Conservation (phyloP, 2,797 vertebrate genomes). For the Enteromius radiatus region DNA sequence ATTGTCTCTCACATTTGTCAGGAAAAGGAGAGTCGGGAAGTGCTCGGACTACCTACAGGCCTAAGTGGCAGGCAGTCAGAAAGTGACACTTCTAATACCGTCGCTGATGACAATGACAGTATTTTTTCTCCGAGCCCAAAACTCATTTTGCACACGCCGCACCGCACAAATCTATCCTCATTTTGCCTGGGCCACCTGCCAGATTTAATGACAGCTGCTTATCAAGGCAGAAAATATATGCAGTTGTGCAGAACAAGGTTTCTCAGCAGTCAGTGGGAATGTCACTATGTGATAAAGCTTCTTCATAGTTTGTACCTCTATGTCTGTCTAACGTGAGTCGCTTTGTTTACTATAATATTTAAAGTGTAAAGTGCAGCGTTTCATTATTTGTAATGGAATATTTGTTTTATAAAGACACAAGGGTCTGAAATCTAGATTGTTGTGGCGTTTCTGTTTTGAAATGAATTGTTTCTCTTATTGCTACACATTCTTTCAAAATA, state of each 20-base stretch:
- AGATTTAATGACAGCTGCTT: constrained; percentile 55
- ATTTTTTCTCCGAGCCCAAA: constrained; percentile 44
- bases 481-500: not conserved
- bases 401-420: not conserved
- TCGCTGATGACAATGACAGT: constrained; percentile 53
- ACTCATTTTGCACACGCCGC: constrained; percentile 41
- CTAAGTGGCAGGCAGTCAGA: constrained; percentile 51
- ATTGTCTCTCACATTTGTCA: constrained; percentile 57
- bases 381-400: not conserved
- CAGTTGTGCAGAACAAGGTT: constrained; percentile 60
- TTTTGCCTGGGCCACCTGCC: constrained; percentile 36
- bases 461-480: not conserved
- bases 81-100: constrained; percentile 53
- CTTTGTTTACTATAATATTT: constrained; percentile 7
- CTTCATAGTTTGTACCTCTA: constrained; percentile 38
- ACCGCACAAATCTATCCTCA: constrained; percentile 43
- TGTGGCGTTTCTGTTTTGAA: not conserved
- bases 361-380: not conserved
- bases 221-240: constrained; percentile 50
- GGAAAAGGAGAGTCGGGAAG: constrained; percentile 35
- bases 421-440: not conserved
- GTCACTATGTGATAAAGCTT: constrained; percentile 61
- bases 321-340: not conserved
- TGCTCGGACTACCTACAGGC: constrained; percentile 55
- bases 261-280: constrained; percentile 53